A percentile compares a stretch with the other conserved stretches of the same genome.
These are phyloP conservation scores for Fragum fragum DNA, from an alignment of 2,888 invertebrate species.

Conservation along the genomic window DNA sequence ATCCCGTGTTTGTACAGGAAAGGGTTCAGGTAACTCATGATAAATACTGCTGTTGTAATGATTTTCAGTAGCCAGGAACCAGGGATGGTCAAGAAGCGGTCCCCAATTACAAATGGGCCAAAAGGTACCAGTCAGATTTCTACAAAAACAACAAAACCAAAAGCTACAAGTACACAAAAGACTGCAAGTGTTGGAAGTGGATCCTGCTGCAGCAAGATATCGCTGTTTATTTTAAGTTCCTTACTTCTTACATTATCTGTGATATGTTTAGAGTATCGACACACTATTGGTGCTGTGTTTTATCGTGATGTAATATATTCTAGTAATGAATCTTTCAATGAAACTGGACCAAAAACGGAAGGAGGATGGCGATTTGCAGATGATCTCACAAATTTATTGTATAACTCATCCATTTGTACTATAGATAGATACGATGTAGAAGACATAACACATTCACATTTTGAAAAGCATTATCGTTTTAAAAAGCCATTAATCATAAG, in stretches of 20 bases:
- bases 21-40: no score
- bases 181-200: not conserved
- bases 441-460: constrained; percentile 71
- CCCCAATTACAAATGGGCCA: not conserved
- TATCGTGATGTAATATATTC: not conserved
- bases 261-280: constrained; percentile 23
- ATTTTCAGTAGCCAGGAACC: not conserved
- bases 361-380: constrained; percentile 77
- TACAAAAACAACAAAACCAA: not conserved
- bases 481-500: constrained; percentile 80
- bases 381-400: constrained; percentile 55
- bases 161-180: not conserved
- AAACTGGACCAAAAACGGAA: not conserved
- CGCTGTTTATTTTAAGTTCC: not conserved
- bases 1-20: no score
- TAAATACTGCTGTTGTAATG: no score
- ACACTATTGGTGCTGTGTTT: not conserved
- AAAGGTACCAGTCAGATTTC: not conserved
- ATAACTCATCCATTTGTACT: constrained; percentile 71
- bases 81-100: constrained; percentile 23
- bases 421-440: constrained; percentile 71
- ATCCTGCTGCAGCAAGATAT: not conserved
- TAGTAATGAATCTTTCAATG: not conserved
- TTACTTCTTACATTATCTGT: constrained; percentile 21
- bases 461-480: constrained; percentile 76